These are phyloP conservation scores for Onthophagus sagittarius DNA, from an alignment of 2,888 invertebrate genomes.

Conservation along the genomic window DNA sequence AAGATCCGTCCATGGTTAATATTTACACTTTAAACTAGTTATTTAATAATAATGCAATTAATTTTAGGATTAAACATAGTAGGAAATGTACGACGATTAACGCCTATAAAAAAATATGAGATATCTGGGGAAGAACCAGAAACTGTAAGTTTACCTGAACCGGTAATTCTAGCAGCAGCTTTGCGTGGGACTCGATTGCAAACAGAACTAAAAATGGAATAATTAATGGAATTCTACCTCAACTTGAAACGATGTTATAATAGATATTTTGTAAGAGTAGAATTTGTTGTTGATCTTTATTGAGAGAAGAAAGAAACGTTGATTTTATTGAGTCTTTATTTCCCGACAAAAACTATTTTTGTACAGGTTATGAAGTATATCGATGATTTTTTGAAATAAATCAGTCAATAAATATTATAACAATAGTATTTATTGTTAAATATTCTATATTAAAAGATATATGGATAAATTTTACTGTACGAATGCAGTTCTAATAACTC, in stretches of 20 bases:
- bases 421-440: no score
- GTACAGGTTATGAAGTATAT: no score
- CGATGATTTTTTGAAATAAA: no score
- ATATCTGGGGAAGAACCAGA: slow-evolving; percentile 43
- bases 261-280: neutral
- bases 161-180: slow-evolving; percentile 9
- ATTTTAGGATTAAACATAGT: slow-evolving; percentile 45
- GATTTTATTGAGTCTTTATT: no score
- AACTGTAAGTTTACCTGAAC: slow-evolving; percentile 19
- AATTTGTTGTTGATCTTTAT: neutral
- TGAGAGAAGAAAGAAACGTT: neutral
- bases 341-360: no score
- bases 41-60: neutral
- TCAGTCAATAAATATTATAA: no score
- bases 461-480: no score
- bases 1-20: slow-evolving; percentile 46
- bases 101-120: slow-evolving; percentile 35
- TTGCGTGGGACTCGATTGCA: neutral
- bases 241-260: neutral
- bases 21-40: neutral
- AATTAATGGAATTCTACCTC: neutral
- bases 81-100: slow-evolving; percentile 46
- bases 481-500: no score
- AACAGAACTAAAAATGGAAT: neutral
- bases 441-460: no score